phyloP scores from a whole-genome alignment of 1,140 invertebrate species.

The Lordiphosa stackelbergi region DNA sequence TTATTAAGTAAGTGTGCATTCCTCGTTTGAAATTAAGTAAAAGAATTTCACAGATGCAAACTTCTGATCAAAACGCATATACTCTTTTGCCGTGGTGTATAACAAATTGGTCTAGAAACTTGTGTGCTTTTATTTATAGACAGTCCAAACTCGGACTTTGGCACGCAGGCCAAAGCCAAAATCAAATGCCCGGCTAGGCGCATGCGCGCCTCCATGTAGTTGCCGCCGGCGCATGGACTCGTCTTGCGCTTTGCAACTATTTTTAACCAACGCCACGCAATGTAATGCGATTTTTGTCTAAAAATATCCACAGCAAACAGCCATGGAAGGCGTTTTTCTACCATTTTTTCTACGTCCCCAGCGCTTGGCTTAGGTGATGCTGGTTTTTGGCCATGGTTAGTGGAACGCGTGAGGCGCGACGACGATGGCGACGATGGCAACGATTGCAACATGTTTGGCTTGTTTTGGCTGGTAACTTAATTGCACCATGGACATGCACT shows the following conservation, averaged over 20 bases:
- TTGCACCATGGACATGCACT: slow-evolving; percentile 39
- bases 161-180: slow-evolving; percentile 26
- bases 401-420: slow-evolving; percentile 35
- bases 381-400: slow-evolving; percentile 61
- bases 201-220: slow-evolving; percentile 15
- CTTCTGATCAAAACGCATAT: background rate
- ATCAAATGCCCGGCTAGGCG: slow-evolving; percentile 38
- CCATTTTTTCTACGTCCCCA: slow-evolving; percentile 52
- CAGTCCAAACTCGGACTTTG: slow-evolving; percentile 7
- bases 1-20: too few species aligned
- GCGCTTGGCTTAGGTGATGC: slow-evolving; percentile 21
- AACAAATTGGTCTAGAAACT: slow-evolving; percentile 17
- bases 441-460: slow-evolving; percentile 19
- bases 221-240: slow-evolving; percentile 4
- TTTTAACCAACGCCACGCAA: slow-evolving; percentile 56
- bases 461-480: slow-evolving; percentile 19
- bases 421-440: too few species aligned
- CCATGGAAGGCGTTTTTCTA: slow-evolving; percentile 40
- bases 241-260: slow-evolving; percentile 33
- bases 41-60: too few species aligned
- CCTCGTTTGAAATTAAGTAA: too few species aligned
- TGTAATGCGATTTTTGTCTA: slow-evolving; percentile 55
- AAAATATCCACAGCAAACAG: slow-evolving; percentile 46
- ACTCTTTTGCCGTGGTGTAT: background rate
- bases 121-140: slow-evolving; percentile 23